Evolutionary conservation across 2,797 vertebrate species (phyloP).

Genomic region (Capromys pilorides): DNA sequence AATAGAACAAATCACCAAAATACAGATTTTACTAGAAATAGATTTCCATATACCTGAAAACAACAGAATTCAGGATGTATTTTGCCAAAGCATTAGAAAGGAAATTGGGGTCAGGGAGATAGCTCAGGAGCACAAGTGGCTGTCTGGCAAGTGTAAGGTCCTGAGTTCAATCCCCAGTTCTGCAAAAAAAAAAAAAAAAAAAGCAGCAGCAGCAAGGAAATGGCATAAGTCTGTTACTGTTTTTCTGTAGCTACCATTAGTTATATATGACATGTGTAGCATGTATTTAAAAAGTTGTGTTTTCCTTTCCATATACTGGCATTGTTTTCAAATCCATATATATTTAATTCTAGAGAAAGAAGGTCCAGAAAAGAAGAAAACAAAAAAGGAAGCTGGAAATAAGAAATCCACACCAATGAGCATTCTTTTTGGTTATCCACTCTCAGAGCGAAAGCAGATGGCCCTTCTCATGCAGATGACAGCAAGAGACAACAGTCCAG

Average conservation of each 20-base stretch:
- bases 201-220: neutral
- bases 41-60: conserved; percentile 50
- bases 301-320: conserved; percentile 57
- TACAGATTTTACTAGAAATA: conserved; percentile 41
- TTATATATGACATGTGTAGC: neutral
- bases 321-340: conserved; percentile 72
- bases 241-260: conserved; percentile 15
- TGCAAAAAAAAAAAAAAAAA: too few relatives aligned
- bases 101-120: neutral
- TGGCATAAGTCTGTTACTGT: neutral
- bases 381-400: conserved; percentile 95
- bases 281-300: conserved; percentile 6
- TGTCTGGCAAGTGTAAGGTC: too few relatives aligned
- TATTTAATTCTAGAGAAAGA: conserved; percentile 94
- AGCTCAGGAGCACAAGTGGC: too few relatives aligned
- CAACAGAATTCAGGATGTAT: conserved; percentile 11
- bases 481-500: conserved; percentile 98
- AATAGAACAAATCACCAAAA: conserved; percentile 44
- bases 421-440: conserved; percentile 98
- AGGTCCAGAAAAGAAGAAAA: conserved; percentile 98
- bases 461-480: conserved; percentile 99
- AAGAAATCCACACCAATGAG: conserved; percentile 96
- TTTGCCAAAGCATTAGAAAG: conserved; percentile 43
- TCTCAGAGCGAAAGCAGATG: conserved; percentile 99
- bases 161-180: too few relatives aligned